Evolutionary conservation across 2,113 vertebrate species (phyloP), one percentile per base, ranked within the genome.

Genomic region (Scartelaos histophorus): DNA sequence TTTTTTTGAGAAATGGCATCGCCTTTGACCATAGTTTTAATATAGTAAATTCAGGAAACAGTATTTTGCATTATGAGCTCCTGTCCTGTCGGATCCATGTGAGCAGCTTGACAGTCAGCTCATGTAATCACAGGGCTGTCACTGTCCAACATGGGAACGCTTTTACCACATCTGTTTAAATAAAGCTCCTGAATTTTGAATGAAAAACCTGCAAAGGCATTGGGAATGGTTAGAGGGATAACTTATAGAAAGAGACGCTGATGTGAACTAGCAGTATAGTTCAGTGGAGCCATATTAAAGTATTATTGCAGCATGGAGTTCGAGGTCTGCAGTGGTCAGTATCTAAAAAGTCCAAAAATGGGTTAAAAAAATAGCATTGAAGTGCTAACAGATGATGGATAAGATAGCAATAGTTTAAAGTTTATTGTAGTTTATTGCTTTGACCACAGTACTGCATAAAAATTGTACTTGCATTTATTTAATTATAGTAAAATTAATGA

Each of bases 21-120:
- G 7, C 51, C 17, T 53, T 53, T 53, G 19, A 5, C 51, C 6
- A 1, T 51, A 2, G 13, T 4, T 5, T n/a, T n/a, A 10, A 22
- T 11, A 22, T 29, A 24, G 22, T 5, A 57, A 24, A 57, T 58
- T 58, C 12, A 15, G 22, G 56, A 5, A 3, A 15, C 13, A 21
- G 12, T 22, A 5, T 22, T 13, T 3, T 12, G 24, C 56, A 13
- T 25, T 21, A 10, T 15, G 22, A 58, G 60, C 5, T 75, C 65
- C 74, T 49, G 70, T 22, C 65, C 34, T 21, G 19, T 70, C 68
- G 68, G 66, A 16, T 43, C 51, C 35, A 66, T 43, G 21, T n/a
- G 29, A 29, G 5, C 62, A n/a, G n/a, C 5, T 22, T 16, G 15
- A 45, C 45, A 66, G 43, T 47, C 43, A 1, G 12, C 43, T 47